Evolutionary conservation across 53 echinoderm and acorn worm genomes (phyloP), one percentile per base, ranked within the genome.

Genomic region (Crossaster papposus): DNA sequence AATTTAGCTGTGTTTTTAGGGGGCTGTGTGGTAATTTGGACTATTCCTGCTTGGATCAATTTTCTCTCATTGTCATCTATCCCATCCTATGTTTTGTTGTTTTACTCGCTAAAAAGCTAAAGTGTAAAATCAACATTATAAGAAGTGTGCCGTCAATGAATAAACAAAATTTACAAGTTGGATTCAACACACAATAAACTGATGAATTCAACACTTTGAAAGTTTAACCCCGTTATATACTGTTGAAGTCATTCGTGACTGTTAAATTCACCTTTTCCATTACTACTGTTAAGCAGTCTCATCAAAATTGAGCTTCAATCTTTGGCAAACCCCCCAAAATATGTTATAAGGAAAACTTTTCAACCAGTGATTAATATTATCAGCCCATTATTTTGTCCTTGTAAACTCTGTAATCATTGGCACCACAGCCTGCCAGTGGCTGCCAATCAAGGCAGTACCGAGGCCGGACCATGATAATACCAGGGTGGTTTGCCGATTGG

Each of bases 401-500:
- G 58, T 20, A 58, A n/a, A 58, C 58, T 58, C 58, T 44, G 6
- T 58, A 58, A 58, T 58, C 22, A 20, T 58, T 2, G 22, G 58
- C 1, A 20, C 6, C 58, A 58, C 58, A 58, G 58, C 22, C 58
- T n/a, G 18, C 31, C 23, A 2, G 10, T 23, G 65, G 24, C 65
- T 82, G 82, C 68, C 82, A 82, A 82, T 82, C 82, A 82, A 3
- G 34, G 12, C 31, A 7, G 68, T 10, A 18, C 36, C n/a, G n/a
- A n/a, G n/a, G n/a, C n/a, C n/a, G n/a, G 28, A 28, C 82, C 81
- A 20, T 82, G 82, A 29, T 82, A 82, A n/a, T n/a, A n/a, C 82
- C 82, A 65, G 28, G 65, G 22, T 37, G 65, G 33, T 68, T 31
- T 15, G 68, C 68, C 1, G 28, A 68, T 68, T 28, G 22, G 68